Base-by-base conservation (phyloP, 1,140 invertebrate species). In the Holcopasites calliopsidis region DNA sequence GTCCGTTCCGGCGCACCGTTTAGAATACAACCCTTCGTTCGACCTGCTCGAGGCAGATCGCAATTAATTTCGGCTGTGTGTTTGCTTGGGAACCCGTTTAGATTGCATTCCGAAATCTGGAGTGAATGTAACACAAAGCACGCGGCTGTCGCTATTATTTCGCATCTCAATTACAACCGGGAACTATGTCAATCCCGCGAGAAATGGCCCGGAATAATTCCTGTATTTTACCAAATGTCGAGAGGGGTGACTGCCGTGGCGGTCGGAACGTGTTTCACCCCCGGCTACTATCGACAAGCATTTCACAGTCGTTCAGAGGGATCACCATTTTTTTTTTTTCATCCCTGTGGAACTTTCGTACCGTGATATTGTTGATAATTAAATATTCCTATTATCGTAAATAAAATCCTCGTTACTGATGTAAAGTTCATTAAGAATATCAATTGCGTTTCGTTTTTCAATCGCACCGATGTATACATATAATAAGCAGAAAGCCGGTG, bases 341-440 rank as follows among this genome's bases (percentile, higher is more conserved):
- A 23, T 35, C 13, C 5, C n/a, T 42, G 11, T 57, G 16, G 47
- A 23, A 49, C 28, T 52, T 65, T 44, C 44, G 5, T 1, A 31
- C 62, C 21, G 8, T 31, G 35, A 49, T 13, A n/a, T n/a, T n/a
- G n/a, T n/a, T n/a, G n/a, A n/a, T n/a, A n/a, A n/a, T n/a, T n/a
- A n/a, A n/a, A n/a, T n/a, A n/a, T n/a, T n/a, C n/a, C n/a, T n/a
- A n/a, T n/a, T n/a, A n/a, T n/a, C n/a, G n/a, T n/a, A n/a, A n/a
- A n/a, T n/a, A n/a, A n/a, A n/a, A n/a, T n/a, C n/a, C n/a, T n/a
- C n/a, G n/a, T n/a, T n/a, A n/a, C n/a, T n/a, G 55, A 78, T 78
- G 66, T 55, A 61, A 78, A 69, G 76, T 55, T 80, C 60, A 66
- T 71, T 66, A 28, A 61, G 42, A 73, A 66, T 78, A 60, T 72